phyloP scores from a whole-genome alignment of 1,140 invertebrate genomes.

The Rhyacophila brunnea region DNA sequence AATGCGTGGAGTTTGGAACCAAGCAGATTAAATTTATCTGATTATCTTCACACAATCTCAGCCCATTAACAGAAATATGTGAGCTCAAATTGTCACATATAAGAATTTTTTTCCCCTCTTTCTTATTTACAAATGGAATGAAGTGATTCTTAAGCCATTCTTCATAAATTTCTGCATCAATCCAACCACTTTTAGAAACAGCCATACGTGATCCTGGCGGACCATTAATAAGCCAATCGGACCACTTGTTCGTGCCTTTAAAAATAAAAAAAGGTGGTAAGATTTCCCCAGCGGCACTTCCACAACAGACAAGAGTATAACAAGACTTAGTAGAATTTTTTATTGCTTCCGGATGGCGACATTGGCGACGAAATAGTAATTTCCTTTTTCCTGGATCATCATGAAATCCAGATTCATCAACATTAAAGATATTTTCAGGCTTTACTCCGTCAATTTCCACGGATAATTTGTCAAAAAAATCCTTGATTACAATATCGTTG shows the following conservation, averaged over 20 bases:
- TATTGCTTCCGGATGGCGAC: neutral
- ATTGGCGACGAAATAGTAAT: neutral
- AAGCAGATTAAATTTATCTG: constrained; percentile 21
- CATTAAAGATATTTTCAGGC: neutral
- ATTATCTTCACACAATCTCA: constrained; percentile 13
- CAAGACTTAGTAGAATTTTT: constrained; percentile 16
- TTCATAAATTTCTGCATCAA: constrained; percentile 17
- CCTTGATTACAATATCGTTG: too few relatives aligned
- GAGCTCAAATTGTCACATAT: constrained; percentile 13
- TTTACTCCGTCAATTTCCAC: neutral
- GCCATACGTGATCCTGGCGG: too few relatives aligned
- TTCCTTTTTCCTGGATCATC: constrained; percentile 15
- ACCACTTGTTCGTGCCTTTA: constrained; percentile 25
- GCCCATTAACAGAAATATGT: constrained; percentile 7
- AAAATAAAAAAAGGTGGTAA: constrained; percentile 10
- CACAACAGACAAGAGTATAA: constrained; percentile 21
- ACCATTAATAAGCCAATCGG: constrained; percentile 15
- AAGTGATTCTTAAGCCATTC: constrained; percentile 22
- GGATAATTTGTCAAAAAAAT: too few relatives aligned
- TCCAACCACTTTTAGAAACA: constrained; percentile 25
- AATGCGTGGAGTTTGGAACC: constrained; percentile 19
- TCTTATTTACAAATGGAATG: constrained; percentile 8
- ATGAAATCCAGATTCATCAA: constrained; percentile 9
- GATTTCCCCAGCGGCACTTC: constrained; percentile 15
- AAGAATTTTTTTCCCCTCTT: constrained; percentile 7